Conservation (phyloP, 2,113 vertebrate genomes). For the Takifugu bimaculatus region DNA sequence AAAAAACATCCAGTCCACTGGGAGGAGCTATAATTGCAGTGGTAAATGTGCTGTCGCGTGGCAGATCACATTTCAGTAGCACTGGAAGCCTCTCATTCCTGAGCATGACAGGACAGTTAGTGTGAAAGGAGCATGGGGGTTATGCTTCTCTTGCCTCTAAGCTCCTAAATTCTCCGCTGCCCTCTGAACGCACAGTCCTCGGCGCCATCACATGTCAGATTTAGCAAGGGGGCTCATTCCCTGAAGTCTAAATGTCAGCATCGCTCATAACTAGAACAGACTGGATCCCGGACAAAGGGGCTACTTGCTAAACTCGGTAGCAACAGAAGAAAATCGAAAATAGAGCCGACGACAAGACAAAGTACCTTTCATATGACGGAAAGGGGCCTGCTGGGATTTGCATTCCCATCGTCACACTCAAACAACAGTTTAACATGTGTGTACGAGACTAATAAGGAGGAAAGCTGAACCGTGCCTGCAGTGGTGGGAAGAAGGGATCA, state of each 20-base stretch:
- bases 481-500: constrained; percentile 75
- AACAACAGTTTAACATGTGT: constrained; percentile 7
- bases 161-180: constrained; percentile 48
- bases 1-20: constrained; percentile 15
- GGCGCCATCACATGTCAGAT: constrained; percentile 51
- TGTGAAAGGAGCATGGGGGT: constrained; percentile 31
- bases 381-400: background rate
- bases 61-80: constrained; percentile 57
- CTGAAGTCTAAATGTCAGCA: constrained; percentile 37
- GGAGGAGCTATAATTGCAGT: constrained; percentile 48
- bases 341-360: constrained; percentile 2
- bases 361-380: background rate
- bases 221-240: constrained; percentile 50
- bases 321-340: constrained; percentile 3
- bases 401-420: background rate
- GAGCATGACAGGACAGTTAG: constrained; percentile 44
- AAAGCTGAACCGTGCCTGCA: constrained; percentile 78
- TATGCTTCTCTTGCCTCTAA: constrained; percentile 27
- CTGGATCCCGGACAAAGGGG: constrained; percentile 43
- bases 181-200: constrained; percentile 34
- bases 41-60: constrained; percentile 66
- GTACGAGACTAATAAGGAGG: background rate
- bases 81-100: constrained; percentile 49
- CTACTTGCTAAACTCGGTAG: constrained; percentile 5
- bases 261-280: constrained; percentile 33